Conservation (phyloP, 2,888 invertebrate genomes). For the Teleiodes luculella region DNA sequence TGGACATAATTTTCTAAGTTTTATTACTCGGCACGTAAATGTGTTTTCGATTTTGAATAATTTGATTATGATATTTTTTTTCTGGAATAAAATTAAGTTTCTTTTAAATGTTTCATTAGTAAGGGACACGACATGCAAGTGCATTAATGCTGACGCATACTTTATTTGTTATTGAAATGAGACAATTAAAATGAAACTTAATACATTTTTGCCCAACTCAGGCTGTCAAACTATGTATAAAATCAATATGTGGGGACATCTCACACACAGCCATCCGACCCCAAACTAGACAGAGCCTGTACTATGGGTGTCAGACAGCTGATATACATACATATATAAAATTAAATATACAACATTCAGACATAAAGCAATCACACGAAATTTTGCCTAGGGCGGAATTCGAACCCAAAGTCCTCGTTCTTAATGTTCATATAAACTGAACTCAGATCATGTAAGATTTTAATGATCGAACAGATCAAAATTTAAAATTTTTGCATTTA, state of each 20-base stretch:
- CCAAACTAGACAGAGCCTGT: too few species aligned
- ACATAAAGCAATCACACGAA: background rate
- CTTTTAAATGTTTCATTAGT: too few species aligned
- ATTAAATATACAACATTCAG: background rate
- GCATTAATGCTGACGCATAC: background rate
- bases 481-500: constrained; percentile 82
- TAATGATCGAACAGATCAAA: constrained; percentile 90
- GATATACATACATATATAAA: background rate
- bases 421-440: constrained; percentile 54
- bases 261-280: too few species aligned
- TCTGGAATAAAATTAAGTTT: too few species aligned
- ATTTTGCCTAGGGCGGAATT: background rate
- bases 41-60: too few species aligned
- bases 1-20: too few species aligned
- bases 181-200: background rate
- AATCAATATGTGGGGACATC: background rate
- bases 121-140: background rate
- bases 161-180: background rate
- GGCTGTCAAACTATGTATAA: background rate
- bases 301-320: too few species aligned
- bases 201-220: background rate
- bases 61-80: too few species aligned
- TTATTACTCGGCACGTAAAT: too few species aligned
- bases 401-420: background rate
- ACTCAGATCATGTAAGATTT: constrained; percentile 93